Percentiles rank a stretch among this genome's conserved stretches.
These are phyloP conservation scores for Eilema caniola DNA, from an alignment of 2,888 invertebrate species.

Conservation along the genomic window DNA sequence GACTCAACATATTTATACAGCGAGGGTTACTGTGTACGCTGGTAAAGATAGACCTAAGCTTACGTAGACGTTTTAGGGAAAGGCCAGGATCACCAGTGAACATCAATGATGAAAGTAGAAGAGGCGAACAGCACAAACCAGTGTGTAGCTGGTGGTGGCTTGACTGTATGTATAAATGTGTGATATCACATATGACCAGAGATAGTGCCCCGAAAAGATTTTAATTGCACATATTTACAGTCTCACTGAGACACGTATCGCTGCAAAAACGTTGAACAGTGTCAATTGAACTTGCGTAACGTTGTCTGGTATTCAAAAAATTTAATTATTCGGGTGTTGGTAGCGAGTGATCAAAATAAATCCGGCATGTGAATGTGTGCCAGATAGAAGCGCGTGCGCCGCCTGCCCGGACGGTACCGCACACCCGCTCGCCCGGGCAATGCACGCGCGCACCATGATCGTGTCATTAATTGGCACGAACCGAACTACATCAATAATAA, in stretches of 20 bases:
- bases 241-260: background rate
- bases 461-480: conserved; percentile 29
- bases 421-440: conserved; percentile 47
- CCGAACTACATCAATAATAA: conserved; percentile 3
- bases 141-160: too few relatives aligned
- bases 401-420: conserved; percentile 26
- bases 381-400: conserved; percentile 54
- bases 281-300: conserved; percentile 69
- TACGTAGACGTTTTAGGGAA: background rate
- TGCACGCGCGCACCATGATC: conserved; percentile 31
- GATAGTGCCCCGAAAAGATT: background rate
- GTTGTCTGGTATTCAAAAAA: conserved; percentile 80
- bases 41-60: too few relatives aligned
- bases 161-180: too few relatives aligned
- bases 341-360: conserved; percentile 76
- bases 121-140: background rate
- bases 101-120: background rate
- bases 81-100: background rate
- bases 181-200: background rate
- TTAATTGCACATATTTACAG: background rate
- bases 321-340: conserved; percentile 74
- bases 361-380: conserved; percentile 66
- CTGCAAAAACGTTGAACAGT: conserved; percentile 48
- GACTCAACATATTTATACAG: too few relatives aligned
- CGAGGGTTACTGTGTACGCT: too few relatives aligned